Base-by-base conservation (phyloP, 2,888 invertebrate genomes). In the Norana najaformis region DNA sequence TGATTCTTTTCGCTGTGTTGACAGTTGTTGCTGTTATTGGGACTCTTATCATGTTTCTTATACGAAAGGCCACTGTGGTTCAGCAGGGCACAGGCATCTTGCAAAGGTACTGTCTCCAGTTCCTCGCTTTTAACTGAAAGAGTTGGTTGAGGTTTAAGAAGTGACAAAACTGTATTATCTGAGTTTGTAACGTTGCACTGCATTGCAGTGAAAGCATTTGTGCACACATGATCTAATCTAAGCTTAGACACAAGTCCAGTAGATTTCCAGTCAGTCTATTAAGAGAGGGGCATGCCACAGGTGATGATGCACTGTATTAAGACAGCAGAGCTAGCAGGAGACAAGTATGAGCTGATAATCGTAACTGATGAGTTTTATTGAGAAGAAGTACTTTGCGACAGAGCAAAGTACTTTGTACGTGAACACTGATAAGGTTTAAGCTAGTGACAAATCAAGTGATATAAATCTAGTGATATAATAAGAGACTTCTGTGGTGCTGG, bases 1-100 rank as follows among this genome's bases (percentile, higher is more conserved):
- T 96, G 89, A 95, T 97, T 4, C 97, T 99, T 14, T 98, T 98
- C 95, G 96, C 96, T 90, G 97, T 97, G 0, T 95, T 99, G 90
- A 94, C 93, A 91, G 96, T 97, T 16, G 97, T 97, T 0, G 93
- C 95, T 23, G 95, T 96, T 11, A 97, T 98, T 16, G 96, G 97
- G 0, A 95, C 96, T 30, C 93, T 96, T 34, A 92, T 95, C 89
- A 92, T 95, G 35, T 92, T 94, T 20, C 91, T 94, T 23, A 90
- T 94, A 34, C 93, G 93, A 37, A 92, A 93, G 85, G 94, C 93
- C 38, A 92, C 89, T 47, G 37, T 69, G 35, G n/a, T 20, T 38
- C 88, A 16, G 41, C n/a, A 30, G 69, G 11, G n/a, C 69, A n/a
- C 69, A 11, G n/a, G n/a, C n/a, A n/a, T n/a, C n/a, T 69, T 69